Evolutionary conservation across 2,888 invertebrate species (phyloP).

Genomic region (Philereme vetulata): DNA sequence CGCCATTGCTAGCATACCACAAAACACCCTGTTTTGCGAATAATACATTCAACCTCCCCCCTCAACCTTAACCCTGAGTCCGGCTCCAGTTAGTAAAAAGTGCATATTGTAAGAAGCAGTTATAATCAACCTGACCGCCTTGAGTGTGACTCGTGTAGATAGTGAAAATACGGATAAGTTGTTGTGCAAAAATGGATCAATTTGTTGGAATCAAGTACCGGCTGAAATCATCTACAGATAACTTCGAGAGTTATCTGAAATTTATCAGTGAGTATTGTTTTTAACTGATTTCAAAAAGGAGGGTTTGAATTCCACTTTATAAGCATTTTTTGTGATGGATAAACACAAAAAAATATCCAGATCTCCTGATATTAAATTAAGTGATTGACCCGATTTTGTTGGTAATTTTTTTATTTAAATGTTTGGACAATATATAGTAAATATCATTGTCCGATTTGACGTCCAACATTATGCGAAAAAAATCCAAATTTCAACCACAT

Average conservation of each 20-base stretch:
- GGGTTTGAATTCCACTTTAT: too few species aligned
- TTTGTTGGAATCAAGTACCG: conserved; percentile 26
- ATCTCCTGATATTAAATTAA: too few species aligned
- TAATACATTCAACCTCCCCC: background rate
- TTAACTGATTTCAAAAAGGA: background rate
- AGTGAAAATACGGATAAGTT: background rate
- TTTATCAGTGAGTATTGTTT: conserved; percentile 26
- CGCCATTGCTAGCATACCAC: too few species aligned
- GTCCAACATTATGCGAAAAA: too few species aligned
- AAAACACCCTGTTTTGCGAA: too few species aligned
- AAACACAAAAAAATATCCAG: too few species aligned
- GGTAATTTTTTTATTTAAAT: too few species aligned
- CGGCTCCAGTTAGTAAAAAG: conserved; percentile 5
- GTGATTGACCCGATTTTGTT: too few species aligned
- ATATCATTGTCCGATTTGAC: too few species aligned
- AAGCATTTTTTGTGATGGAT: too few species aligned
- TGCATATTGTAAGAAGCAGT: conserved; percentile 8
- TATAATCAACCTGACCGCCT: conserved; percentile 24
- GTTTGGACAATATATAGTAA: too few species aligned
- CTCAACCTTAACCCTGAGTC: conserved; percentile 13
- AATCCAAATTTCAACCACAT: too few species aligned
- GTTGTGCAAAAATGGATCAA: conserved; percentile 16
- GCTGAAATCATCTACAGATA: conserved; percentile 36
- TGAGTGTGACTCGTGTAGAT: conserved; percentile 17
- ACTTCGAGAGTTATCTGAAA: conserved; percentile 32